Evolutionary conservation across 2,797 vertebrate species (phyloP).

Genomic region (Phrynocephalus vlangalii): DNA sequence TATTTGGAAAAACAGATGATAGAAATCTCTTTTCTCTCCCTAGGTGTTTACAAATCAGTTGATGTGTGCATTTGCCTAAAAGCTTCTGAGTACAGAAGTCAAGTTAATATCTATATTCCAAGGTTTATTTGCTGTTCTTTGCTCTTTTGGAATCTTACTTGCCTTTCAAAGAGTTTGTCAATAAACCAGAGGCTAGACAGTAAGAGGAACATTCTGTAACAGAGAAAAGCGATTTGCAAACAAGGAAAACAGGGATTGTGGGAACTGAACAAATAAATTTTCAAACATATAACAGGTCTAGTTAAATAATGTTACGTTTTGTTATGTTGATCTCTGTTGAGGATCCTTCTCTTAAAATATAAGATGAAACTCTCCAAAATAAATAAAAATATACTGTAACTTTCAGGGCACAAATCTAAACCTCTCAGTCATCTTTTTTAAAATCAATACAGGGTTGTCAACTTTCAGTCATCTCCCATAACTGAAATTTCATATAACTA

Average conservation of each 20-base stretch:
- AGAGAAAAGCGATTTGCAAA: not conserved
- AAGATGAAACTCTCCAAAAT: not conserved
- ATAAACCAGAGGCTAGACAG: not conserved
- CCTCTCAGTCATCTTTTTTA: not conserved
- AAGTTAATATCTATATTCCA: not conserved
- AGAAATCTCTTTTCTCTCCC: not conserved
- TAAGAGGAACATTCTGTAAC: not conserved
- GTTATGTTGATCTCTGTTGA: not conserved
- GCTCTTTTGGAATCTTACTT: not conserved
- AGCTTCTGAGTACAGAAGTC: not conserved
- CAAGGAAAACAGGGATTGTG: not conserved
- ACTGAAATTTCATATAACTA: not conserved
- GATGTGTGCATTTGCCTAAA: not conserved
- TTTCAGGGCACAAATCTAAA: not conserved
- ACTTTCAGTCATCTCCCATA: not conserved
- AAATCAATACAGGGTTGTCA: not conserved
- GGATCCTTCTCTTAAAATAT: not conserved
- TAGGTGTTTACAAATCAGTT: slow-evolving; percentile 2
- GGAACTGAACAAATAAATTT: not conserved
- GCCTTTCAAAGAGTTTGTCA: not conserved
- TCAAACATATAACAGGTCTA: not conserved
- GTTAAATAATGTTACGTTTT: not conserved
- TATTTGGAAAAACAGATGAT: not conserved
- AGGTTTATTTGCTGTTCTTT: slow-evolving; percentile 27
- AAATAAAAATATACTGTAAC: not conserved